A percentile compares a stretch with the other conserved stretches of the same genome.
phyloP scores from a whole-genome alignment of 2,113 vertebrate species.

The Rhinopomastus cyanomelas region DNA sequence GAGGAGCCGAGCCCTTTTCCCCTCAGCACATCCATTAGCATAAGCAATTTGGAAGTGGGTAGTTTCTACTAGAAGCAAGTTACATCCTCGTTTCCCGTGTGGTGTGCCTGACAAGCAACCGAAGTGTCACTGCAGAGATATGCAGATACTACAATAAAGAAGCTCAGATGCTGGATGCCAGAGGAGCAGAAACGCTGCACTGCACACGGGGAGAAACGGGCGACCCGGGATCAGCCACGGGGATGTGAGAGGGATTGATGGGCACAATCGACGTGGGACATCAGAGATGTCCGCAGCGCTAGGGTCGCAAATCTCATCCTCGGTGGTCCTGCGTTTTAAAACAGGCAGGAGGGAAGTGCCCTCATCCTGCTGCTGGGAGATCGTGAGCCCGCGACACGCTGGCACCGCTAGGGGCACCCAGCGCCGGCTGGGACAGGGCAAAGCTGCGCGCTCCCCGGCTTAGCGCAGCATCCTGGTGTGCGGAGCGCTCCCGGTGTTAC shows the following conservation, averaged over 20 bases:
- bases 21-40: neutral
- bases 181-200: constrained; percentile 9
- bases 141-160: constrained; percentile 13
- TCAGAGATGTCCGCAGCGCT: neutral
- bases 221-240: accelerated
- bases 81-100: neutral
- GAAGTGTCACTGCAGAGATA: constrained; percentile 57
- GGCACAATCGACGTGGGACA: accelerated
- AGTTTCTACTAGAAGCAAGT: neutral
- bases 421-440: neutral
- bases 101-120: neutral
- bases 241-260: neutral
- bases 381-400: neutral
- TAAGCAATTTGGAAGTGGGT: neutral
- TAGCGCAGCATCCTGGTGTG: neutral
- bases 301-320: neutral
- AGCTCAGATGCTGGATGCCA: neutral
- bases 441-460: neutral
- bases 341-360: neutral
- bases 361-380: neutral
- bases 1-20: neutral
- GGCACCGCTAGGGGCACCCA: neutral
- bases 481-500: neutral
- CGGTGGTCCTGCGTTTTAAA: neutral
- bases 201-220: neutral